Conservation (phyloP, 2,797 vertebrate genomes). For the Lagorchestes hirsutus region DNA sequence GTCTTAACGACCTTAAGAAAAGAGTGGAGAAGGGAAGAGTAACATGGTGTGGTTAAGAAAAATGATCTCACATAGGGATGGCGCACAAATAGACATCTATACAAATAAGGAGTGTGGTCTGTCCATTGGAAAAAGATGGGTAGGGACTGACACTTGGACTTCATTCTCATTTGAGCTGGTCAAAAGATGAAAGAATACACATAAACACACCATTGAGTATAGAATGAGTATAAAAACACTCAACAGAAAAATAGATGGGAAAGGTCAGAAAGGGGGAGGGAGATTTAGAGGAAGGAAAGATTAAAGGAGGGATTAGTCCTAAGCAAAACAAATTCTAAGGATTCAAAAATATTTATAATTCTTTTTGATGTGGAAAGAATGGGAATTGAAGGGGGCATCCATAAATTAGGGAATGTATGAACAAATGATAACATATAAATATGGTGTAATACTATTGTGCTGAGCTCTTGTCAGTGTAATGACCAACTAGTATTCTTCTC, state of each 20-base stretch:
- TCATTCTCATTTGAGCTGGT: not conserved
- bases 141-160: not conserved
- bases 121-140: not conserved
- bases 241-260: not conserved
- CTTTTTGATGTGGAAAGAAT: not conserved
- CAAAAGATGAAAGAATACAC: not conserved
- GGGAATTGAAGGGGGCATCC: not conserved
- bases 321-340: not conserved
- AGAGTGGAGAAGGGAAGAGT: not conserved
- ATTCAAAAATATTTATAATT: not conserved
- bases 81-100: not conserved
- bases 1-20: not conserved
- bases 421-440: not conserved
- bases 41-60: not conserved
- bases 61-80: not conserved
- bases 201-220: not conserved
- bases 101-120: not conserved
- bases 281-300: not conserved
- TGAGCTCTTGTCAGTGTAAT: not conserved
- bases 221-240: not conserved
- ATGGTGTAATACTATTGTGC: not conserved
- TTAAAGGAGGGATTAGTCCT: not conserved
- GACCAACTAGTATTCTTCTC: not conserved
- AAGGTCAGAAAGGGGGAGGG: not conserved
- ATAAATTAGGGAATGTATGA: not conserved